Conservation (phyloP, 1,140 invertebrate genomes). For the Panagrolaimus sp. region DNA sequence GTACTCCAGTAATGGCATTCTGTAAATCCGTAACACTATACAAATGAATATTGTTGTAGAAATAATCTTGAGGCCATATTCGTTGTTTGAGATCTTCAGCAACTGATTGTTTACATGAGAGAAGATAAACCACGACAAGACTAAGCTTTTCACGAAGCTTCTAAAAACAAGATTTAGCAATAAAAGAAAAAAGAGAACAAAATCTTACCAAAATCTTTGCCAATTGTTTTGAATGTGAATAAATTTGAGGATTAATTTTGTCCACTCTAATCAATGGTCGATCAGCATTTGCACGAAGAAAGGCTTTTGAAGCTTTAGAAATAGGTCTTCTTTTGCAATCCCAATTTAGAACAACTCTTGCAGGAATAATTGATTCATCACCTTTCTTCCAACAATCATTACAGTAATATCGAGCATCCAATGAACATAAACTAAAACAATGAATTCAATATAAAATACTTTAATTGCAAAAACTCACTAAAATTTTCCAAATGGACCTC, state of each 20-base stretch:
- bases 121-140: slow-evolving; percentile 60
- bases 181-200: neutral
- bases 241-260: slow-evolving; percentile 59
- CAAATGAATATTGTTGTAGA: slow-evolving; percentile 60
- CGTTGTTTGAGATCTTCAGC: slow-evolving; percentile 60
- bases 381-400: slow-evolving; percentile 31
- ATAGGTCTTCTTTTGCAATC: slow-evolving; percentile 44
- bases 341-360: slow-evolving; percentile 38
- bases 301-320: slow-evolving; percentile 55
- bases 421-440: slow-evolving; percentile 30
- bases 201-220: slow-evolving; percentile 53
- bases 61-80: slow-evolving; percentile 61
- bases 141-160: slow-evolving; percentile 58
- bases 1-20: slow-evolving; percentile 47
- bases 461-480: slow-evolving; percentile 25
- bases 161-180: slow-evolving; percentile 39
- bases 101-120: slow-evolving; percentile 61
- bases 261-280: slow-evolving; percentile 60
- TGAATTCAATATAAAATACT: no score
- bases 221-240: slow-evolving; percentile 60
- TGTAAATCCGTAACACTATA: slow-evolving; percentile 59
- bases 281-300: slow-evolving; percentile 58
- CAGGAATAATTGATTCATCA: slow-evolving; percentile 37
- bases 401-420: slow-evolving; percentile 44
- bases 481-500: slow-evolving; percentile 47